Percentiles rank a stretch among this genome's conserved stretches.
Evolutionary conservation across 2,888 invertebrate genomes (phyloP).

Genomic region (Eremobia ochroleuca): DNA sequence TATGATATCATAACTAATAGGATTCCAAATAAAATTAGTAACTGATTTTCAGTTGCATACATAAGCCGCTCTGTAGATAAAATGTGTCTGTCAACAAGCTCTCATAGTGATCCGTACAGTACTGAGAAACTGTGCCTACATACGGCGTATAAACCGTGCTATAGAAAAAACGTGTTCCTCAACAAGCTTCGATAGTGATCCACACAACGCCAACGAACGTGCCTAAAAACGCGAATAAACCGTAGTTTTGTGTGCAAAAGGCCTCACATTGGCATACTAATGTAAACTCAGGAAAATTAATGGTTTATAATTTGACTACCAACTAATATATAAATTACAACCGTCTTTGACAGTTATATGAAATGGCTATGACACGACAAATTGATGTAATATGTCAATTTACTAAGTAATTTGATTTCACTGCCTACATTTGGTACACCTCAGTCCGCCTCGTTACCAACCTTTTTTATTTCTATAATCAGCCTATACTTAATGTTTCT

Average conservation of each 20-base stretch:
- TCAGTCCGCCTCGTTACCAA: not conserved
- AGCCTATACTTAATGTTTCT: no score
- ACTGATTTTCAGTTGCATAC: no score
- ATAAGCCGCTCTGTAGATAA: no score
- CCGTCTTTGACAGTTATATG: not conserved
- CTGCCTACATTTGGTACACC: no score
- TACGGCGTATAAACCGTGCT: no score
- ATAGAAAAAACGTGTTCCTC: no score
- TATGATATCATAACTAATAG: not conserved
- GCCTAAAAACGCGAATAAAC: not conserved
- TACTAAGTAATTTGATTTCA: no score
- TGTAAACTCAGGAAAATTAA: not conserved
- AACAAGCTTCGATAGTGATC: no score
- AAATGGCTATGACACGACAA: not conserved
- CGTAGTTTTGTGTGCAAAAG: not conserved
- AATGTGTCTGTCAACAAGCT: no score
- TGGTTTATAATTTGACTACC: not conserved
- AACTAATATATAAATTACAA: not conserved
- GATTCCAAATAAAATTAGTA: not conserved
- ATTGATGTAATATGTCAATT: not conserved
- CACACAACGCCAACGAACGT: no score
- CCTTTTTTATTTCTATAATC: not conserved
- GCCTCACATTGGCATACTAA: not conserved
- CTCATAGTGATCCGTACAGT: no score
- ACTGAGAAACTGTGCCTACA: no score